Base-by-base conservation (phyloP, 2,113 vertebrate species). In the Ovis canadensis region DNA sequence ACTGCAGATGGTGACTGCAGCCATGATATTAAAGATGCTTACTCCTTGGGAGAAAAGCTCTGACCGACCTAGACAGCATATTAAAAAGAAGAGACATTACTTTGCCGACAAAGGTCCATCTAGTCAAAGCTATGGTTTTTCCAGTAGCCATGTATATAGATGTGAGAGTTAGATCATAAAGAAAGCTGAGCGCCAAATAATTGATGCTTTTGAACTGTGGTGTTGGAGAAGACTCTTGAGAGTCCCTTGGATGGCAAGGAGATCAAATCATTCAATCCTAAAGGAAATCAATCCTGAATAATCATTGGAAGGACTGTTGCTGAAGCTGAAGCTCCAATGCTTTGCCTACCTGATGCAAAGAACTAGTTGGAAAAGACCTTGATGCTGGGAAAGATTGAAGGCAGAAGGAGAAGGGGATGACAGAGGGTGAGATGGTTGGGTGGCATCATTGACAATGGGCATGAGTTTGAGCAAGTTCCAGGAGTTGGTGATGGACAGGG, bases 141-240 rank as follows among this genome's bases (percentile, higher is more conserved):
- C 64, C 17, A 36, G 17, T 36, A 5, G n/a, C 21, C 9, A 6
- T 71, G 17, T 71, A 21, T 71, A 10, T 71, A 10, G 64, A 36
- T 71, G 2, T 36, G n/a, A 71, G 64, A 71, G 17, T 21, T 71
- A 21, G 64, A 71, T n/a, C 64, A 71, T 21, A 71, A 36, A 71
- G 17, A 71, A 71, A 71, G 64, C n/a, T 71, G 64, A 71, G 17
- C 0, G 0, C n/a, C n/a, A 21, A 71, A 36, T 1, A 71, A 21
- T 71, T 36, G 64, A 71, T 36, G 9, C 19, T 71, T 71, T 71
- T 71, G 64, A 71, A 71, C n/a, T 71, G n/a, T 71, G n/a, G 4
- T 71, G 64, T 71, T 71, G 64, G 64, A 12, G 19, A 11, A 36
- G n/a, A 21, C 64, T 71, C n/a, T 36, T 71, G 17, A 71, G 64